Evolutionary conservation across 2,797 vertebrate species (phyloP).

Genomic region (Epinephelus awoara): DNA sequence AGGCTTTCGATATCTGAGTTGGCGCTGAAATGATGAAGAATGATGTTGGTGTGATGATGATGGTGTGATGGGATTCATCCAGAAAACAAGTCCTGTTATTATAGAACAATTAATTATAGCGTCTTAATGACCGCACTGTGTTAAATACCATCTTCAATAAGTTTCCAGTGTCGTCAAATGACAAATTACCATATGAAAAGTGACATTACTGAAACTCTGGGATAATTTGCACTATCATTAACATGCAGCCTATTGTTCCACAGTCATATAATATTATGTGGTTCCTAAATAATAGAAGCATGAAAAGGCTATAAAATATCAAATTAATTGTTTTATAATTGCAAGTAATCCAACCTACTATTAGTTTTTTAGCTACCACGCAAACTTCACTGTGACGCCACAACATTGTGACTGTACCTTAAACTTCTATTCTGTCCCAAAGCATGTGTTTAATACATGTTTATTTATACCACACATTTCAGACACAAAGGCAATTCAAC

Average conservation of each 20-base stretch:
- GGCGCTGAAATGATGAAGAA: background rate
- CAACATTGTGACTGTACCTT: background rate
- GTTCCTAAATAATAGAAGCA: constrained; percentile 6
- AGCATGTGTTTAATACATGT: background rate
- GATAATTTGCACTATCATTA: constrained; percentile 1
- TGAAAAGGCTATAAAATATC: constrained; percentile 1
- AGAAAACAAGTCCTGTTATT: background rate
- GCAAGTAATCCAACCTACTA: background rate
- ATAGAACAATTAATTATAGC: constrained; percentile 15
- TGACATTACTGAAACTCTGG: background rate
- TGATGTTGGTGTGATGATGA: background rate
- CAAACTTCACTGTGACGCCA: background rate
- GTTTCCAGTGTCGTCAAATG: constrained; percentile 23
- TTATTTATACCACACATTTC: no score
- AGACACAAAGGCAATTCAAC: no score
- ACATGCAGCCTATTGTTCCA: constrained; percentile 15
- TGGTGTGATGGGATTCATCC: background rate
- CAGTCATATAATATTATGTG: background rate
- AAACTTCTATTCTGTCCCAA: background rate
- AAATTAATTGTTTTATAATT: background rate
- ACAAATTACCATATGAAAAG: constrained; percentile 45
- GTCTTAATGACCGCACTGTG: background rate
- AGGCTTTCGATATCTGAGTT: background rate
- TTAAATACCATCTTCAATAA: constrained; percentile 17
- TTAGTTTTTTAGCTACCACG: background rate